These are phyloP conservation scores for Phrynosoma blainvillii DNA, from an alignment of 2,113 vertebrate species.

Conservation along the genomic window DNA sequence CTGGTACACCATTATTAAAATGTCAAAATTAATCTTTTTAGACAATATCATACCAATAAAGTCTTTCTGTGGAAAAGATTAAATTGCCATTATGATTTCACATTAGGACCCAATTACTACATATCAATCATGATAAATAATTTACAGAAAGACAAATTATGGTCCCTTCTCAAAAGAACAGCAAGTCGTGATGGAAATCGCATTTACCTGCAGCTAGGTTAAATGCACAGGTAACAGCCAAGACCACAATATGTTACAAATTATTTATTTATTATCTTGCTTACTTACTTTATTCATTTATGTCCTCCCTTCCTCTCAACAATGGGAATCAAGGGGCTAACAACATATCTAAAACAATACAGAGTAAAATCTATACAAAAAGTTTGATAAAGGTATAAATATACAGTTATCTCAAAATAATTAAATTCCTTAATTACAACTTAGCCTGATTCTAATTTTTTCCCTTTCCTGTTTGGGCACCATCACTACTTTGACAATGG, in stretches of 20 bases:
- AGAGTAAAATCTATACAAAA: background rate
- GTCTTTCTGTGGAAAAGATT: background rate
- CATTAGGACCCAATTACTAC: background rate
- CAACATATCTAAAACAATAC: background rate
- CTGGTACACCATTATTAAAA: background rate
- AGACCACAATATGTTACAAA: background rate
- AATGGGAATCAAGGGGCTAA: background rate
- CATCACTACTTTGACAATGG: too few species aligned
- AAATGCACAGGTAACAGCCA: background rate
- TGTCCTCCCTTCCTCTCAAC: too few species aligned
- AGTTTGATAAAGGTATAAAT: too few species aligned
- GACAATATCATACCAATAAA: background rate
- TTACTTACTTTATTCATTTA: too few species aligned
- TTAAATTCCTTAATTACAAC: too few species aligned
- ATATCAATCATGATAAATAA: conserved; percentile 2
- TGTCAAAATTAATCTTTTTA: conserved; percentile 16
- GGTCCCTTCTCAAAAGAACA: background rate
- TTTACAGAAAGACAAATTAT: background rate
- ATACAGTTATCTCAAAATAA: too few species aligned
- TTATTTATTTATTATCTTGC: background rate
- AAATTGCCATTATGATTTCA: background rate
- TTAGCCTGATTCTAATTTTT: too few species aligned
- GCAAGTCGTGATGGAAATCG: background rate
- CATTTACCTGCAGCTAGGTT: background rate
- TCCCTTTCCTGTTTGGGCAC: background rate